These are phyloP conservation scores for Drosophila littoralis DNA, from an alignment of 1,140 invertebrate genomes.

Conservation along the genomic window DNA sequence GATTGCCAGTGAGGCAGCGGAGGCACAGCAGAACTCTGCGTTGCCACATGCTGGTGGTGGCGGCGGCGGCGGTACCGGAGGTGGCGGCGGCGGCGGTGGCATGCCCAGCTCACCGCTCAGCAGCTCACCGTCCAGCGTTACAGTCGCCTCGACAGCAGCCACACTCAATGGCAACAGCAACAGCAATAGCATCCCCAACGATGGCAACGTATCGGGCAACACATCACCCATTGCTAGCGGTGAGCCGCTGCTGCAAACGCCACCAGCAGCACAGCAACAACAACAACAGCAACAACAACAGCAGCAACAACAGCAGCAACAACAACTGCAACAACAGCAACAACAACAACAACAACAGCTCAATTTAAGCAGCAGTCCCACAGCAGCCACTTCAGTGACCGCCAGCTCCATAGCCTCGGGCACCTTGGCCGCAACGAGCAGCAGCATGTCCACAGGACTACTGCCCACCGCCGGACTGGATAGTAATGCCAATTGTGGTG, in stretches of 20 bases:
- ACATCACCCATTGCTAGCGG: slow-evolving; percentile 72
- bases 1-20: slow-evolving; percentile 77
- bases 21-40: slow-evolving; percentile 72
- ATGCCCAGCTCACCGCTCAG: slow-evolving; percentile 64
- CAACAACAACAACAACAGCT: slow-evolving; percentile 46
- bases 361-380: slow-evolving; percentile 39
- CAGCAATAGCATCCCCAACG: slow-evolving; percentile 36
- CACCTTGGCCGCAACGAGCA: slow-evolving; percentile 68
- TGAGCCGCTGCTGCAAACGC: slow-evolving; percentile 69
- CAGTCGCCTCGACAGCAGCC: slow-evolving; percentile 68
- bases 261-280: slow-evolving; percentile 56
- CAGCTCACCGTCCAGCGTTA: slow-evolving; percentile 73
- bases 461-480: slow-evolving; percentile 64
- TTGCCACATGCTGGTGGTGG: slow-evolving; percentile 61
- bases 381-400: slow-evolving; percentile 71
- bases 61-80: slow-evolving; percentile 49
- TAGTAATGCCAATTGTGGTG: slow-evolving; percentile 54
- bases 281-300: slow-evolving; percentile 51
- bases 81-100: slow-evolving; percentile 46
- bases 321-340: slow-evolving; percentile 53
- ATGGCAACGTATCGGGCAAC: slow-evolving; percentile 68
- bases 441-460: slow-evolving; percentile 57
- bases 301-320: slow-evolving; percentile 57
- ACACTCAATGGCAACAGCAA: slow-evolving; percentile 74
- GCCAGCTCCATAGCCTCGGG: slow-evolving; percentile 74